Evolutionary conservation across 2,797 vertebrate species (phyloP).

Genomic region (Dromococcyx pavoninus): DNA sequence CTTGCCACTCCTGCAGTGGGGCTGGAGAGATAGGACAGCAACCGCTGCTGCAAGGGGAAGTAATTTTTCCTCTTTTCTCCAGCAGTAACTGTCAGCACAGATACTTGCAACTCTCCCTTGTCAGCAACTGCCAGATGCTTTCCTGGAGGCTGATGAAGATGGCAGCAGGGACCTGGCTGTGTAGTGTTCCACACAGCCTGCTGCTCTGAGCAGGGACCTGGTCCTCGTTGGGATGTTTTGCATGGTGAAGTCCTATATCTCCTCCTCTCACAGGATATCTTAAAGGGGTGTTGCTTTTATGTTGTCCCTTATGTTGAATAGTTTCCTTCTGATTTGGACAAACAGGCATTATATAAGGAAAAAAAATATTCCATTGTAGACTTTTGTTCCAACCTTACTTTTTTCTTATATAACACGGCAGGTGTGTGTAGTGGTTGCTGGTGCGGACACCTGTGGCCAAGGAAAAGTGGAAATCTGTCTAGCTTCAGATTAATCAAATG

Average conservation of each 20-base stretch:
- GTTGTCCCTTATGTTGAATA: not conserved
- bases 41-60: not conserved
- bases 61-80: not conserved
- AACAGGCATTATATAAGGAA: not conserved
- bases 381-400: not conserved
- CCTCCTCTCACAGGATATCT: not conserved
- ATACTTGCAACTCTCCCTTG: not conserved
- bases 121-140: not conserved
- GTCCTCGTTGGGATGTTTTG: accelerated
- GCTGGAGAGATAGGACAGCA: conserved; percentile 23
- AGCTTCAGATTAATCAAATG: not conserved
- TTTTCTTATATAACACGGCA: not conserved
- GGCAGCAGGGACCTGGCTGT: not conserved
- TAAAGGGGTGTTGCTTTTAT: not conserved
- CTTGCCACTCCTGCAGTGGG: not conserved
- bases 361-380: accelerated
- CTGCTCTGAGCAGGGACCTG: not conserved
- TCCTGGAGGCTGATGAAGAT: not conserved
- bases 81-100: not conserved
- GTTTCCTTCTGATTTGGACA: not conserved
- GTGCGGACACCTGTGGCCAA: not conserved
- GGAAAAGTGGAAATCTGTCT: not conserved
- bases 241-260: not conserved
- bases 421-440: not conserved
- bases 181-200: accelerated